These are phyloP conservation scores for Eupithecia subumbrata DNA, from an alignment of 2,888 invertebrate genomes.

Conservation along the genomic window DNA sequence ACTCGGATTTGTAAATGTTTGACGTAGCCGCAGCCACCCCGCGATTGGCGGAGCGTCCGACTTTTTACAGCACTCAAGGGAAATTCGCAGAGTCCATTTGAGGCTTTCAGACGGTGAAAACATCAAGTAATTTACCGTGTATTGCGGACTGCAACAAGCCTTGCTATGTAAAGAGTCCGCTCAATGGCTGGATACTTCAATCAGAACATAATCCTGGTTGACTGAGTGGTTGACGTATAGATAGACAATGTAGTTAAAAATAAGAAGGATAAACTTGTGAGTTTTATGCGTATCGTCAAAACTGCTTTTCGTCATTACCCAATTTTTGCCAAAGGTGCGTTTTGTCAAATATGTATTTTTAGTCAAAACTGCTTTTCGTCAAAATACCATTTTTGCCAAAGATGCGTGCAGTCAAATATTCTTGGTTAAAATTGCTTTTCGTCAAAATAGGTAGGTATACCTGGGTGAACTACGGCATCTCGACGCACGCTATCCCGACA, in stretches of 20 bases:
- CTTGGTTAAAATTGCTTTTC: too few relatives aligned
- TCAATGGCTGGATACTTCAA: slow-evolving; percentile 3
- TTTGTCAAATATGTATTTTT: too few relatives aligned
- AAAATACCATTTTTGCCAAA: too few relatives aligned
- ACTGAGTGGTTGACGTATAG: too few relatives aligned
- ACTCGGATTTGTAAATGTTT: slow-evolving; percentile 62
- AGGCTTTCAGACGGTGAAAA: slow-evolving; percentile 59
- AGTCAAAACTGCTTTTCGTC: too few relatives aligned
- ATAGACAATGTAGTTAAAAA: neutral
- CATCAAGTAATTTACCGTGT: slow-evolving; percentile 65
- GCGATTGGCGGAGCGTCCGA: slow-evolving; percentile 67
- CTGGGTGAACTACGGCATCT: too few relatives aligned
- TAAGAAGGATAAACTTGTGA: neutral
- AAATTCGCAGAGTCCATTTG: slow-evolving; percentile 75
- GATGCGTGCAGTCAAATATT: too few relatives aligned
- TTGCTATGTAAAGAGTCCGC: neutral
- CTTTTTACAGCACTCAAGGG: slow-evolving; percentile 76
- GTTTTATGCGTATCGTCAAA: too few relatives aligned
- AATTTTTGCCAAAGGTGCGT: too few relatives aligned
- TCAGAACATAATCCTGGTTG: neutral
- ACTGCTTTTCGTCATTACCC: too few relatives aligned
- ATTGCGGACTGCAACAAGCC: slow-evolving; percentile 54
- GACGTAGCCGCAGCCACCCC: slow-evolving; percentile 59
- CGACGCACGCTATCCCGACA: too few relatives aligned
- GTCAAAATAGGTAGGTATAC: too few relatives aligned